Evolutionary conservation across 2,797 vertebrate genomes (phyloP), one percentile per base, ranked within the genome.

Genomic region (Tokudaia muenninki): DNA sequence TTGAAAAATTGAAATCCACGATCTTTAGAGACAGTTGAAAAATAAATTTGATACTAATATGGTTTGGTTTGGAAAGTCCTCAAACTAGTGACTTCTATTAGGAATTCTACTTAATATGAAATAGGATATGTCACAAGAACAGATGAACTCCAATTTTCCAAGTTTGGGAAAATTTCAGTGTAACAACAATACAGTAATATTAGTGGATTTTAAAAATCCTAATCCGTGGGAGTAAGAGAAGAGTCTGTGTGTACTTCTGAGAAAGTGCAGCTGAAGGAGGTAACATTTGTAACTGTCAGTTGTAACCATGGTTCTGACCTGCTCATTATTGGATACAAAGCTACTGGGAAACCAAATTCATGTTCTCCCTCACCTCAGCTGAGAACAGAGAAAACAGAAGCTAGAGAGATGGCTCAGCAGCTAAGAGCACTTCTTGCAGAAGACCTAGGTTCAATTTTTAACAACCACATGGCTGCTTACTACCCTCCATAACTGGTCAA

Each of bases 11-110:
- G 57, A 90, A 92, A 91, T 70, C 59, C 61, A 89, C 55, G 14
- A 22, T 95, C 81, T 93, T 92, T 92, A 67, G 87, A 83, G 47
- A 70, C 74, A 92, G 12, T 92, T 59, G 47, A 74, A 65, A 91
- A 94, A 70, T 57, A 88, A 92, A 82, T 17, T 61, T 90, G 29
- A 94, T 94, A 84, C 26, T 95, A 82, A 96, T 70, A 14, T 90
- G 21, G 7, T 22, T 82, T 93, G 55, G 21, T 87, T 55, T 94
- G 24, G 86, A 87, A 96, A 92, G 88, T 63, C n/a, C 63, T 92
- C 21, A 82, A 75, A 9, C 70, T 70, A 21, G 70, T 88, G 17
- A 34, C 75, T 90, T 72, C 1, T 89, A 77, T 92, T 94, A 94
- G 86, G 81, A 88, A 77, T 82, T 84, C 80, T 83, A 81, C 0